Conservation (phyloP, 2,888 invertebrate species). For the Hanleya hanleyi region DNA sequence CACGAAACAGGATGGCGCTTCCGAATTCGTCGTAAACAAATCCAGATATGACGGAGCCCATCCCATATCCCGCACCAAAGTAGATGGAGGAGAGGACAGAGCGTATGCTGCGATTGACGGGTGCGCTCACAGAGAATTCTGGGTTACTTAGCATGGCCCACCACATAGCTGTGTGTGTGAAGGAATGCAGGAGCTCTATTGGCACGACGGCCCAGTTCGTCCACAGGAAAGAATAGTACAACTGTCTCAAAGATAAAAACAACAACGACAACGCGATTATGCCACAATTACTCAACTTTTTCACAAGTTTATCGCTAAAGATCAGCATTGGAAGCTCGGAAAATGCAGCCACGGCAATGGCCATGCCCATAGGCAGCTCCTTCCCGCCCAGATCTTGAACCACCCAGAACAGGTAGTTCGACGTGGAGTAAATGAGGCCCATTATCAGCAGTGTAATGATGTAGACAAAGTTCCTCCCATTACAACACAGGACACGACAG, state of each 20-base stretch:
- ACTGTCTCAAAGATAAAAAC: constrained; percentile 49
- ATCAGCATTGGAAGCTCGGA: constrained; percentile 64
- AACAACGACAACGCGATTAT: constrained; percentile 55
- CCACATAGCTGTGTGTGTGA: constrained; percentile 66
- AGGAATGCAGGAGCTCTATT: constrained; percentile 57
- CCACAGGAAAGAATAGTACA: constrained; percentile 64
- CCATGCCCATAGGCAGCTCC: constrained; percentile 62
- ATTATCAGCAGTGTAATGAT: constrained; percentile 60
- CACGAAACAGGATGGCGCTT: constrained; percentile 53
- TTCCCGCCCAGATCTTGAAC: constrained; percentile 61
- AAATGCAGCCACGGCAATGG: constrained; percentile 59
- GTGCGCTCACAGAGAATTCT: constrained; percentile 57
- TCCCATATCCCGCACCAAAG: constrained; percentile 64
- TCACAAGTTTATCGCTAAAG: constrained; percentile 54
- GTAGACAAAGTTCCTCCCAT: constrained; percentile 53
- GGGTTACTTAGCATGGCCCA: constrained; percentile 61
- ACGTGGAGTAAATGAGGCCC: constrained; percentile 57
- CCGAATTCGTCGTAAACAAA: constrained; percentile 59
- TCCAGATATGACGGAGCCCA: constrained; percentile 62
- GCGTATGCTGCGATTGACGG: constrained; percentile 62
- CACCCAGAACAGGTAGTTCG: constrained; percentile 67
- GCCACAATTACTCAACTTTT: constrained; percentile 57
- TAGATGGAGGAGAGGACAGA: constrained; percentile 62
- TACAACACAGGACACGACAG: constrained; percentile 55
- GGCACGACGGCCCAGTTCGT: constrained; percentile 65